phyloP scores from a whole-genome alignment of 2,113 vertebrate genomes.

The Alligator sinensis region DNA sequence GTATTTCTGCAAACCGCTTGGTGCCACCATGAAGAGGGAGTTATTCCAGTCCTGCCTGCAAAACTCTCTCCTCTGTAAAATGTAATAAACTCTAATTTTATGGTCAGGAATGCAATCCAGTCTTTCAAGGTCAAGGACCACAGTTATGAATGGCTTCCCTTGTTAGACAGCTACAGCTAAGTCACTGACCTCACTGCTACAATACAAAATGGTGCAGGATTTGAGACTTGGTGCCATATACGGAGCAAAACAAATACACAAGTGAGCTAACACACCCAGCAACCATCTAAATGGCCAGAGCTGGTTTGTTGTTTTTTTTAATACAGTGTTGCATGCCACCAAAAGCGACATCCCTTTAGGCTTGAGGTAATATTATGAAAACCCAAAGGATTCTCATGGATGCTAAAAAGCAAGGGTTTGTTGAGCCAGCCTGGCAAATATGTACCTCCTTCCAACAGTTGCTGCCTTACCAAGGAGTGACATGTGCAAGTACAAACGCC shows the following conservation, averaged over 20 bases:
- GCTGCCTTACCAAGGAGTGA: not conserved
- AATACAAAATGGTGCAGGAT: not conserved
- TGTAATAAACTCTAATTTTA: not conserved
- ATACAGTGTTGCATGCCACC: not conserved
- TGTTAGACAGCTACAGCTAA: slow-evolving; percentile 47
- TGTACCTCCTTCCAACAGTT: not conserved
- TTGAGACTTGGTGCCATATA: not conserved
- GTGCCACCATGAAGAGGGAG: rapidly evolving
- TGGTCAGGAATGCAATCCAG: not conserved
- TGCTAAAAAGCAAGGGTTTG: not conserved
- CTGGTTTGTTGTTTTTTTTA: rapidly evolving
- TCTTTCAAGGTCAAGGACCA: not conserved
- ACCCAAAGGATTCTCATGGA: not conserved
- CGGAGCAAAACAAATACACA: not conserved
- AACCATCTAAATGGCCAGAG: not conserved
- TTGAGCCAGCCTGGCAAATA: not conserved
- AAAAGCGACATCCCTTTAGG: not conserved
- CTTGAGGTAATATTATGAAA: not conserved
- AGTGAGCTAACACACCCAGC: not conserved
- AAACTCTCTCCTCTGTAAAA: not conserved
- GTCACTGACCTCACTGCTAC: slow-evolving; percentile 28
- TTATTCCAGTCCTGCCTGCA: not conserved
- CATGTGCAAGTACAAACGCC: not conserved
- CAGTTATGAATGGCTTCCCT: slow-evolving; percentile 44
- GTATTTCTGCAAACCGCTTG: not conserved